Evolutionary conservation across 2,113 vertebrate species (phyloP), one percentile per base, ranked within the genome.

Genomic region (Zosterops borbonicus): DNA sequence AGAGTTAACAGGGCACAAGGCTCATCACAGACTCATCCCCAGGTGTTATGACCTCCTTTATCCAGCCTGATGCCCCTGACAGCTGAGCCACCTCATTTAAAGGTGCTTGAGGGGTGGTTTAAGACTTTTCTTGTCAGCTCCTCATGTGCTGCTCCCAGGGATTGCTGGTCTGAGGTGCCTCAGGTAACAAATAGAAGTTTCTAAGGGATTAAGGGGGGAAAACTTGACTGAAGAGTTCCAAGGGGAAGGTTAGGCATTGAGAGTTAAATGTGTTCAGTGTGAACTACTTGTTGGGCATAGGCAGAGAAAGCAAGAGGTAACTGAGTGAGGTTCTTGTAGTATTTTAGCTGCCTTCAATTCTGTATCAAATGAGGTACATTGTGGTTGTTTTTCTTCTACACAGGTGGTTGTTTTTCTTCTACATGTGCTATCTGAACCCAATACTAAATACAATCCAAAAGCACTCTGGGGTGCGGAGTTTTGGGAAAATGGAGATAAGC

Each of bases 81-180:
- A 71, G 56, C 35, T 52, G 27, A 89, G 39, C 33, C 24, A 35
- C 37, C 47, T 82, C 21, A 28, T 82, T 64, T 68, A 28, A 79
- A 91, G 46, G 27, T 39, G 47, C 13, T n/a, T 56, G n/a, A 25
- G 44, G 9, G 6, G 5, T 7, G 5, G 10, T 8, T 50, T 46
- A 8, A 63, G 73, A 39, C 1, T 0, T 77, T 9, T 62, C 2
- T 8, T 63, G 31, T 41, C 23, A 42, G 11, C 2, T 77, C 2
- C 5, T 0, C 1, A 0, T 27, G 6, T n/a, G 42, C 42, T 56
- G 39, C 15, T 83, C 13, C 4, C 60, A 9, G 23, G 13, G 35
- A n/a, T 9, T 47, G 35, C 33, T 39, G 44, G 79, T 19, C 28
- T 7, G 11, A 42, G 33, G 6, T 52, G 41, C 20, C 9, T 11